Evolutionary conservation across 2,113 vertebrate genomes (phyloP), one percentile per base, ranked within the genome.

Genomic region (Tinamus guttatus): DNA sequence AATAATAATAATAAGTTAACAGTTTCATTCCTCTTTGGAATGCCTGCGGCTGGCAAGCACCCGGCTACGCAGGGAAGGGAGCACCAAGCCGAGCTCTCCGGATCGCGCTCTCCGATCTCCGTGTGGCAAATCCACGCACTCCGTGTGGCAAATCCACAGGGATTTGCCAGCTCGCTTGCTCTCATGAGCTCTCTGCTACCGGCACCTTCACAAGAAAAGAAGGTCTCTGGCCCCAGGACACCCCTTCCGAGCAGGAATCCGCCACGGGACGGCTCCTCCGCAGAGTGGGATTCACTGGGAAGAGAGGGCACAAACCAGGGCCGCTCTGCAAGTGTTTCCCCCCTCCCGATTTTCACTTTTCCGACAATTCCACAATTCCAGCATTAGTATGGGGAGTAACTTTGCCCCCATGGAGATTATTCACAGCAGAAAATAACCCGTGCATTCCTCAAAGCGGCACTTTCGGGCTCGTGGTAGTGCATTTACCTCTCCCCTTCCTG

Each of bases 71-170:
- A 8, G 0, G 1, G 30, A 38, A 63, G 40, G 70, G 58, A 3
- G 34, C 32, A 49, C 65, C 77, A 63, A 24, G 62, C 68, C n/a
- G 60, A 0, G 0, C 5, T n/a, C 18, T 43, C 9, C 0, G 11
- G 11, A 30, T 30, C 51, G 8, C 0, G 0, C 25, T 38, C 45
- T 47, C 56, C 43, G n/a, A n/a, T n/a, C n/a, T n/a, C n/a, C n/a
- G n/a, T n/a, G n/a, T n/a, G n/a, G n/a, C n/a, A n/a, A n/a, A n/a
- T n/a, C n/a, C n/a, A n/a, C n/a, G n/a, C n/a, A n/a, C n/a, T n/a
- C n/a, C n/a, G n/a, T n/a, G n/a, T n/a, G n/a, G n/a, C n/a, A n/a
- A n/a, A n/a, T n/a, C n/a, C n/a, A 54, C 34, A 77, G 27, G 47
- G 21, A 41, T 69, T 59, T n/a, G n/a, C 49, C 52, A 63, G 27